Base-by-base conservation (phyloP, 2,888 invertebrate genomes). In the Cephus runcator region DNA sequence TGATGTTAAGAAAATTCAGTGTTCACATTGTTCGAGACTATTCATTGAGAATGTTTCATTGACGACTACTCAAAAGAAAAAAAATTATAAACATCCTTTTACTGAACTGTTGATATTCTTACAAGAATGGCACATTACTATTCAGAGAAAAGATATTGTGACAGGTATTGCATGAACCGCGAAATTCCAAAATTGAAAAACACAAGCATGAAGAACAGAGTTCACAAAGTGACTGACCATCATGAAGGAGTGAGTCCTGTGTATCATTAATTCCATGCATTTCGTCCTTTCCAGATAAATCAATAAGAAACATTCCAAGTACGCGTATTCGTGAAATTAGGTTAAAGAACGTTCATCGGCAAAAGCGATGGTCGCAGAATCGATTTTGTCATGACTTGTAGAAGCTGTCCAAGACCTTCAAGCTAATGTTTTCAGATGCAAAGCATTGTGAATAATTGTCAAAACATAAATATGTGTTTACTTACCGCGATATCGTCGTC, bases 401-500 rank as follows among this genome's bases (percentile, higher is more conserved):
- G 40, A 56, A 23, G 40, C 40, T 56, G 40, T 56, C 40, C 23
- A 56, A 56, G 23, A 1, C 23, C 40, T 56, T 56, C 40, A 56
- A 56, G 40, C 23, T 56, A 56, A 56, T 56, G 40, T 56, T 56
- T 56, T 23, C 2, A 23, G 40, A 56, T 15, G 23, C 2, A 56
- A 56, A 56, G 40, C 23, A 56, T 6, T 56, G 40, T 56, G 40
- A 56, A 56, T 56, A 56, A 56, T 23, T 56, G 15, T 56, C 6
- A 1, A 2, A 23, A 6, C 23, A 23, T 23, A 9, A 23, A 56
- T 56, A 56, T 33, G 33, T 15, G 3, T 36, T 73, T 34, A 83
- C 87, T 86, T 79, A 87, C 87, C 85, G 81, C 80, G 77, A 77
- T 75, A 74, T 76, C 56, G 74, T 56, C 40, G 40, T 56, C 40